These are phyloP conservation scores for Zosterops pallidus DNA, from an alignment of 2,113 vertebrate species.

Conservation along the genomic window DNA sequence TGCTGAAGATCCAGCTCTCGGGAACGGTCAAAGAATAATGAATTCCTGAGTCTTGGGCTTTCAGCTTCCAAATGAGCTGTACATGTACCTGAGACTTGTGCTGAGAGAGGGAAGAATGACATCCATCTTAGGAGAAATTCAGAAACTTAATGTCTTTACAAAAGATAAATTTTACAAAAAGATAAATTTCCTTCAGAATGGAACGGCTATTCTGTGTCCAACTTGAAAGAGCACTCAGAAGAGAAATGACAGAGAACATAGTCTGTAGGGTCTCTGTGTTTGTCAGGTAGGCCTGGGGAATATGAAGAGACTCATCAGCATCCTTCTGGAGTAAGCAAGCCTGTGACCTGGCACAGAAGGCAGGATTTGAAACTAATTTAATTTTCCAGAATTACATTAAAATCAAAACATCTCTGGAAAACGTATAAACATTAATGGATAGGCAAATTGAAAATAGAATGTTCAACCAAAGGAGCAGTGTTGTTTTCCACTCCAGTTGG, in stretches of 20 bases:
- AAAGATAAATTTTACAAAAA: background rate
- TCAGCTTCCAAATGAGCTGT: background rate
- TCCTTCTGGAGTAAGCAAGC: background rate
- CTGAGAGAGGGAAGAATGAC: background rate
- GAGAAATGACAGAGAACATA: background rate
- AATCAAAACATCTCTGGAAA: background rate
- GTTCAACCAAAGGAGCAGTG: background rate
- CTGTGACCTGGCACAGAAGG: background rate
- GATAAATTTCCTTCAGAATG: background rate
- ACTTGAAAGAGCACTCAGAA: background rate
- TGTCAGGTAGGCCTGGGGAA: background rate
- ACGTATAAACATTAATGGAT: background rate
- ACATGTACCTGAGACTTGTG: accelerated
- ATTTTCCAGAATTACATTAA: constrained; percentile 7
- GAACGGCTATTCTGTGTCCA: background rate
- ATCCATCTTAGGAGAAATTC: background rate
- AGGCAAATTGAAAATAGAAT: background rate
- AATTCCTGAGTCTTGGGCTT: background rate
- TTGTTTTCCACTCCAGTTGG: background rate
- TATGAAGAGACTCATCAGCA: background rate
- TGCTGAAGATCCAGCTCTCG: background rate
- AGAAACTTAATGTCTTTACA: background rate
- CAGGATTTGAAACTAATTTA: background rate
- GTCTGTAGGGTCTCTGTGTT: background rate
- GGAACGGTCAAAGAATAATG: background rate